These are phyloP conservation scores for Salvelinus fontinalis DNA, from an alignment of 2,113 vertebrate genomes.

Conservation along the genomic window DNA sequence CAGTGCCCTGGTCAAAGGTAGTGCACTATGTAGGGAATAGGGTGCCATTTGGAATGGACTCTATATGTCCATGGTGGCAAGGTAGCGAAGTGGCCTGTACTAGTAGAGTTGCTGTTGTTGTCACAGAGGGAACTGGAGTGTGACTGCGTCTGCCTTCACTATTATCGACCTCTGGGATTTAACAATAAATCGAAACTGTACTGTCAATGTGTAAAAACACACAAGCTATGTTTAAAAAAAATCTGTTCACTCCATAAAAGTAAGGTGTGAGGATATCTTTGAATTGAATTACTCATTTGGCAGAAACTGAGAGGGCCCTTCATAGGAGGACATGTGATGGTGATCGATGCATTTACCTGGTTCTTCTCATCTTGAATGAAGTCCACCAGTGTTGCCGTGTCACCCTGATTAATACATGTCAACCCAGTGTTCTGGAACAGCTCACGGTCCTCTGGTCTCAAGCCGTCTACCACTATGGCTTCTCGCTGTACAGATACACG, in stretches of 20 bases:
- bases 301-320: slow-evolving; percentile 10
- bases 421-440: slow-evolving; percentile 80
- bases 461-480: slow-evolving; percentile 76
- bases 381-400: slow-evolving; percentile 75
- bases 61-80: neutral
- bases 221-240: too few species aligned
- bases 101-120: slow-evolving; percentile 5
- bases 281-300: neutral
- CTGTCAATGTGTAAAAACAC: neutral
- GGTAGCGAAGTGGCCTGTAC: neutral
- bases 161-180: slow-evolving; percentile 15
- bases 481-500: slow-evolving; percentile 71
- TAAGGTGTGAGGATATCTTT: slow-evolving; percentile 5
- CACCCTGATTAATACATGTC: slow-evolving; percentile 81
- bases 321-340: slow-evolving; percentile 67
- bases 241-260: neutral
- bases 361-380: slow-evolving; percentile 87
- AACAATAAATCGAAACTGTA: neutral
- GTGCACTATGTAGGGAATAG: too few species aligned
- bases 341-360: slow-evolving; percentile 71
- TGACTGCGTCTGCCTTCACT: neutral
- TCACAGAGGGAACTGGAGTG: slow-evolving; percentile 16
- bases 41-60: neutral
- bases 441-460: slow-evolving; percentile 86
- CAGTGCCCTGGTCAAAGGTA: too few species aligned